Conservation (phyloP, 1,140 invertebrate species). For the Ceratosolen solmsi region DNA sequence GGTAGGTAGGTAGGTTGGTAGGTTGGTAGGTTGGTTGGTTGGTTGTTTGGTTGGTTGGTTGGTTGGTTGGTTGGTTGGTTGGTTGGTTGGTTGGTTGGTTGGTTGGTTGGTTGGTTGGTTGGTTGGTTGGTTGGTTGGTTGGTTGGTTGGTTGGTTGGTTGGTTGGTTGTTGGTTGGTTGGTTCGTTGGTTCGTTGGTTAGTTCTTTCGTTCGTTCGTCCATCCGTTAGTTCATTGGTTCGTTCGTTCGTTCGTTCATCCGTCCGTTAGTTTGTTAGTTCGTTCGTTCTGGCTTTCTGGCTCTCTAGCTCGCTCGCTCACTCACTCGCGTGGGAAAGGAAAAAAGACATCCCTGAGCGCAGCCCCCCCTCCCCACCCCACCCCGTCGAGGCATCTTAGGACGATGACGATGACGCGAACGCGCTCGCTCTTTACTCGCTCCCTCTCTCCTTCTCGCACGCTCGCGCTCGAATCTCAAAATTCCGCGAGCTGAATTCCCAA, state of each 20-base stretch:
- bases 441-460: constrained; percentile 8
- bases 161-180: not conserved
- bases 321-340: constrained; percentile 48
- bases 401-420: constrained; percentile 10
- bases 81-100: not conserved
- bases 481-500: constrained; percentile 46
- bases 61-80: not conserved
- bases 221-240: not conserved
- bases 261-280: not conserved
- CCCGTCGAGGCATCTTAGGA: constrained; percentile 7
- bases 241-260: not conserved
- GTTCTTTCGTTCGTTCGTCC: not conserved
- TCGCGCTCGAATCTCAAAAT: constrained; percentile 35
- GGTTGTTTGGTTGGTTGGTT: not conserved
- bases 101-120: not conserved
- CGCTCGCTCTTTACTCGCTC: constrained; percentile 10
- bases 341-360: constrained; percentile 30
- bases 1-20: not conserved
- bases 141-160: constrained; percentile 2
- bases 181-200: not conserved
- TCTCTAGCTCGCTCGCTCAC: constrained; percentile 1
- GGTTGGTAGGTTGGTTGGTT: not conserved
- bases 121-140: constrained; percentile 1
- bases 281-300: too few species aligned
- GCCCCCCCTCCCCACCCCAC: constrained; percentile 4